phyloP scores from a whole-genome alignment of 2,113 vertebrate genomes.

The Corydoras sp. region DNA sequence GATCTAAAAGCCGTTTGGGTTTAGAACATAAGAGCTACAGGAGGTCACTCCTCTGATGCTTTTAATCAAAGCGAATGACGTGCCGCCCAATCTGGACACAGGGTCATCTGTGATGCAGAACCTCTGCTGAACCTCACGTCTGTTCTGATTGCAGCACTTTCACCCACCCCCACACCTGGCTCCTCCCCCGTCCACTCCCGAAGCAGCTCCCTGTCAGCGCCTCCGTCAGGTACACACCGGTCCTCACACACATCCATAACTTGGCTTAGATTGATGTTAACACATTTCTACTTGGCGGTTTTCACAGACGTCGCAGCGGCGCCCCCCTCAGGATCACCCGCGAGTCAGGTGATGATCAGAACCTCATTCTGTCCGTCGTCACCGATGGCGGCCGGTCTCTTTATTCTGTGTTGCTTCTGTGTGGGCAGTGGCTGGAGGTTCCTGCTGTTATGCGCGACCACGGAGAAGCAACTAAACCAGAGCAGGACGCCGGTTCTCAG shows the following conservation, averaged over 20 bases:
- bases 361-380: too few relatives aligned
- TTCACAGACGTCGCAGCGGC: slow-evolving; percentile 47
- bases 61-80: too few relatives aligned
- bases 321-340: slow-evolving; percentile 43
- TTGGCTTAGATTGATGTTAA: background rate
- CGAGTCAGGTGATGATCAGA: slow-evolving; percentile 68
- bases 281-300: slow-evolving; percentile 54
- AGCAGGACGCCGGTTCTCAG: slow-evolving; percentile 57
- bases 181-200: slow-evolving; percentile 69
- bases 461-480: slow-evolving; percentile 40
- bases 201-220: slow-evolving; percentile 67
- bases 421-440: slow-evolving; percentile 57
- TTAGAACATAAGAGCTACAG: too few relatives aligned
- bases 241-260: background rate
- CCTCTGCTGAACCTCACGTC: background rate
- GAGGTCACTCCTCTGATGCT: too few relatives aligned
- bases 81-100: too few relatives aligned
- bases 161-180: slow-evolving; percentile 69
- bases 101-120: too few relatives aligned
- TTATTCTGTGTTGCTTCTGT: background rate
- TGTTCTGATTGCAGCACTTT: slow-evolving; percentile 58
- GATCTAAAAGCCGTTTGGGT: too few relatives aligned
- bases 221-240: slow-evolving; percentile 44
- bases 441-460: slow-evolving; percentile 50
- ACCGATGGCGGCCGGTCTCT: too few relatives aligned